Percentiles rank a stretch among this genome's conserved stretches.
Conservation (phyloP, 2,797 vertebrate genomes). For the Silurus lanzhouensis region DNA sequence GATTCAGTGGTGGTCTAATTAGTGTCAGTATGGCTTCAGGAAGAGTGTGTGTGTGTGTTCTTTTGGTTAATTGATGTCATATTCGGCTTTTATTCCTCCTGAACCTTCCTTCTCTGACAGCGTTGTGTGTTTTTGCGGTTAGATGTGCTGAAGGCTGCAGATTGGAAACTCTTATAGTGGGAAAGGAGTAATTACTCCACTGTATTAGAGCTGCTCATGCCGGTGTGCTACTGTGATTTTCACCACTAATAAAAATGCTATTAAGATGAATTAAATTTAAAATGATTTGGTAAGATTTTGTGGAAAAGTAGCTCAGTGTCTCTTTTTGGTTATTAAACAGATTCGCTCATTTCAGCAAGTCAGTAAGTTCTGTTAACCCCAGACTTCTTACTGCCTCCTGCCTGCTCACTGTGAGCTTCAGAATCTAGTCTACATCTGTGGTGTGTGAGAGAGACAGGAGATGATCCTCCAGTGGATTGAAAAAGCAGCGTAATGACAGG, state of each 20-base stretch:
- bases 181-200: slow-evolving; percentile 53
- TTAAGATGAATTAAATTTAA: not conserved
- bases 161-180: slow-evolving; percentile 40
- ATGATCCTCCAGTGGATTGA: too few species aligned
- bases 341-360: not conserved
- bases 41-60: slow-evolving; percentile 36
- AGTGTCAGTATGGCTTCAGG: slow-evolving; percentile 55
- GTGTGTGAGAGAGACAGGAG: too few species aligned
- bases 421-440: too few species aligned
- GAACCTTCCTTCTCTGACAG: slow-evolving; percentile 44
- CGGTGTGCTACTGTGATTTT: not conserved
- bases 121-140: slow-evolving; percentile 48
- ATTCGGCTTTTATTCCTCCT: slow-evolving; percentile 20
- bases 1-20: slow-evolving; percentile 56
- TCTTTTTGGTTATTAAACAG: too few species aligned
- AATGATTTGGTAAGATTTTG: not conserved
- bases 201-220: slow-evolving; percentile 40
- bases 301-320: not conserved
- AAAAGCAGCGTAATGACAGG: too few species aligned
- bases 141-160: slow-evolving; percentile 47
- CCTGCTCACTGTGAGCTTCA: too few species aligned
- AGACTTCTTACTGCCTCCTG: too few species aligned
- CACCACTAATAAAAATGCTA: not conserved
- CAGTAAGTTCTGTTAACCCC: too few species aligned
- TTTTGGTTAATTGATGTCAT: slow-evolving; percentile 55